Conservation (phyloP, 2,888 invertebrate genomes). For the Hypercompe scribonia region DNA sequence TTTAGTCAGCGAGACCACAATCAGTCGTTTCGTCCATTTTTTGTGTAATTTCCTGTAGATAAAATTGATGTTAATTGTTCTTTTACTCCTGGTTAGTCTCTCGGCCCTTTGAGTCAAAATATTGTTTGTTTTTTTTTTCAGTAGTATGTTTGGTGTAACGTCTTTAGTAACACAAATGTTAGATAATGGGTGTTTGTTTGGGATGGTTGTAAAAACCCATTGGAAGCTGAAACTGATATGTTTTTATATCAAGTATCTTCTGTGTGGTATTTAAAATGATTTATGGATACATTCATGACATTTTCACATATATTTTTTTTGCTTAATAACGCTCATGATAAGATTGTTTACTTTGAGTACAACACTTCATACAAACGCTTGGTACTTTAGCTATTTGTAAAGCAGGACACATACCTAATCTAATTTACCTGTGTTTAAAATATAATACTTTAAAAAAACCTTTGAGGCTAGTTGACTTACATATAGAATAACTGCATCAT, state of each 20-base stretch:
- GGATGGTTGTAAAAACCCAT: constrained; percentile 6
- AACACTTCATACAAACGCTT: no score
- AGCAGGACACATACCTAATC: background rate
- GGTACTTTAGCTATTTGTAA: no score
- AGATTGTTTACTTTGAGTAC: background rate
- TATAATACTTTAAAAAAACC: no score
- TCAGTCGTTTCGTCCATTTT: background rate
- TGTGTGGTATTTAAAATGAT: constrained; percentile 8
- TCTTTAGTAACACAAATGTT: constrained; percentile 13
- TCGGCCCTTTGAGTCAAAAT: constrained; percentile 2
- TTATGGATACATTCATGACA: constrained; percentile 1
- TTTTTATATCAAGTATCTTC: background rate
- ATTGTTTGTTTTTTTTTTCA: constrained; percentile 12
- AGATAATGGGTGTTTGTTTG: constrained; percentile 39
- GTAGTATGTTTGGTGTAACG: constrained; percentile 1
- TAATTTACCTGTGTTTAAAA: no score
- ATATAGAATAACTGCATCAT: background rate
- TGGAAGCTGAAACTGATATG: constrained; percentile 1
- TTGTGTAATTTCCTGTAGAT: constrained; percentile 6
- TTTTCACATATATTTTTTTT: background rate
- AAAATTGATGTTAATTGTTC: background rate
- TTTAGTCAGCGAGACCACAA: background rate
- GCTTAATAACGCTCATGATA: background rate
- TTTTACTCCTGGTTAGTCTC: background rate
- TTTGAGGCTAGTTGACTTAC: no score